Evolutionary conservation across 1,140 invertebrate genomes (phyloP), one percentile per base, ranked within the genome.

Genomic region (Diachasma alloeum): DNA sequence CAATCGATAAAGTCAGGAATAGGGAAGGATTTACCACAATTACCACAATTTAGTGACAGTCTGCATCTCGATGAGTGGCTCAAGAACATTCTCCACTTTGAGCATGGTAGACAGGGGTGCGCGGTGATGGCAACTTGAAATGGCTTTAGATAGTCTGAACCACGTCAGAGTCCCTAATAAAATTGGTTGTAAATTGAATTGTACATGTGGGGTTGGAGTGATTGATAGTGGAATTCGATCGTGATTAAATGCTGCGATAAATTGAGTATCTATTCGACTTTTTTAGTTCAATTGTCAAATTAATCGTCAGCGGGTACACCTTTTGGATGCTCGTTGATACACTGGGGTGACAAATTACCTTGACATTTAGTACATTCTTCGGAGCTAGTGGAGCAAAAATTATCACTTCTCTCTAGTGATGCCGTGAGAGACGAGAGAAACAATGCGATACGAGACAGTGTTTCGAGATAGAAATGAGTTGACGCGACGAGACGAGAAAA

Each of bases 1-100:
- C 24, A 63, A 63, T 63, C 59, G 13, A 24, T 24, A 63, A 31
- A 24, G 19, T 63, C 2, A 63, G 59, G 59, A 63, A 63, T 15
- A 63, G 59, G 19, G 5, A 56, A 56, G 48, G 19, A 19, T 56
- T 22, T 8, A 4, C 48, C 15, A 15, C 48, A 63, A 24, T 63
- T 26, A 63, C 59, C 59, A 26, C 59, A 63, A 63, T 63, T 26
- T 26, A 63, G 59, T 63, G 59, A 63, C 24, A 63, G 59, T 63
- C 26, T 63, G 59, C 59, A 63, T 63, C 59, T 13, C 9, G 24
- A 63, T 63, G 59, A 63, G 59, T 63, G n/a, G 19, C 19, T 26
- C 59, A 26, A 63, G 22, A 31, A 63, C 2, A 26, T 31, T 63
- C 59, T 31, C 5, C 24, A 26, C 19, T 31, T 63, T 63, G 22